Conservation (phyloP, 2,113 vertebrate genomes). For the Ciconia boyciana region DNA sequence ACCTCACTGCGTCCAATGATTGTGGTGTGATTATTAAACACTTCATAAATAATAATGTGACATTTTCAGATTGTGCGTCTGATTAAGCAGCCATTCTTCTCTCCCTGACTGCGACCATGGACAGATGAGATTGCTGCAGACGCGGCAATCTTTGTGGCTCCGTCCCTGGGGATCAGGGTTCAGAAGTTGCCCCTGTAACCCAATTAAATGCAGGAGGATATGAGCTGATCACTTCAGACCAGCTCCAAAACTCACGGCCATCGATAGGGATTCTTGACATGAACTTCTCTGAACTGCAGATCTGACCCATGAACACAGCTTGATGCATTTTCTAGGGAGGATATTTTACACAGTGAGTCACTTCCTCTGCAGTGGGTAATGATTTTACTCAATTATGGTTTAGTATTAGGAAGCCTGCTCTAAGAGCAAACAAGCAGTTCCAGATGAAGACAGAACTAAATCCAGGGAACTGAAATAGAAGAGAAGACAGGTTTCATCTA, state of each 20-base stretch:
- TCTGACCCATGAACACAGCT: background rate
- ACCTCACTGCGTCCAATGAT: slow-evolving; percentile 24
- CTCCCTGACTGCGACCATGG: slow-evolving; percentile 19
- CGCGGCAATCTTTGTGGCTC: background rate
- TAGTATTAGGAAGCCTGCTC: background rate
- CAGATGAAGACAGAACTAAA: background rate
- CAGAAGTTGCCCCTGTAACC: slow-evolving; percentile 18
- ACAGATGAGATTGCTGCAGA: slow-evolving; percentile 55
- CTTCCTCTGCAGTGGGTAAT: background rate
- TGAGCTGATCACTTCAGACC: background rate
- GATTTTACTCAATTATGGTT: background rate
- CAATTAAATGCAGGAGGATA: slow-evolving; percentile 41
- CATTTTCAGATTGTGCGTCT: slow-evolving; percentile 55
- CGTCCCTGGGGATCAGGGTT: slow-evolving; percentile 47
- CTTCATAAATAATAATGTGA: slow-evolving; percentile 72
- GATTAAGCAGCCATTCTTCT: slow-evolving; percentile 57
- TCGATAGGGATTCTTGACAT: background rate
- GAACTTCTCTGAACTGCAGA: background rate
- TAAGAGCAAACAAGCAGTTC: background rate
- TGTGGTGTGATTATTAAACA: slow-evolving; percentile 60
- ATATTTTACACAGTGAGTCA: background rate
- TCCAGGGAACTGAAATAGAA: background rate
- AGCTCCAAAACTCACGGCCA: background rate
- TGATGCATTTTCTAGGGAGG: background rate
- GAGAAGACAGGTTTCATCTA: background rate